Base-by-base conservation (phyloP, 2,797 vertebrate species). In the Falco concolor region DNA sequence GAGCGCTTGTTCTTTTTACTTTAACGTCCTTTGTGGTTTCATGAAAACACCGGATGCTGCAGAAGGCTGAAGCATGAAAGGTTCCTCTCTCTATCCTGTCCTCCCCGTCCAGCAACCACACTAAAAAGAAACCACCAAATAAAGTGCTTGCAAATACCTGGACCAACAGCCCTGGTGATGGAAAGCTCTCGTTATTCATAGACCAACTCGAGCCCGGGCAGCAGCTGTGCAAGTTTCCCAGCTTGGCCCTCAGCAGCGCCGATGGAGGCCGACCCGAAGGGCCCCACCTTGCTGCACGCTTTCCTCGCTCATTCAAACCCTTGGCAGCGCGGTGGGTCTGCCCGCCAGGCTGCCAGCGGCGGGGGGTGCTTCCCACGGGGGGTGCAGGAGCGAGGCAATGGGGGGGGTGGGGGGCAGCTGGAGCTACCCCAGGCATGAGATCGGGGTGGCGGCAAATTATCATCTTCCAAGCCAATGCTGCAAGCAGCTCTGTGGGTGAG, bases 71-170 rank as follows among this genome's bases (percentile, higher is more conserved):
- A 89, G 93, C 75, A 92, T 94, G 90, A 96, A 96, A 96, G 91
- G 95, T 95, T 96, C 82, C 72, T 97, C 91, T 96, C 92, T 95
- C 93, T 95, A 94, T 76, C 92, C 91, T 79, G 88, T 92, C 90
- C 93, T 95, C 89, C 77, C 60, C 17, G 23, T 96, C 95, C 93
- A 96, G 87, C 86, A 94, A 93, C 91, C 90, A 88, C 91, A 93
- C 87, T 93, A 94, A 96, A 97, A 96, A 95, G 95, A 97, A 96
- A 95, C 64, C 78, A 79, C 79, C 91, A 85, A 92, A 96, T 90
- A 93, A 93, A 96, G 80, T 82, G 84, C 89, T 96, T 92, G 81
- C 95, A 95, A 97, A 97, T 96, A 97, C 93, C 91, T 97, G 94
- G 80, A 84, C 75, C 1, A 10, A 87, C 89, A 92, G 86, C 87